These are phyloP conservation scores for Maniola jurtina DNA, from an alignment of 1,140 invertebrate species.

Conservation along the genomic window DNA sequence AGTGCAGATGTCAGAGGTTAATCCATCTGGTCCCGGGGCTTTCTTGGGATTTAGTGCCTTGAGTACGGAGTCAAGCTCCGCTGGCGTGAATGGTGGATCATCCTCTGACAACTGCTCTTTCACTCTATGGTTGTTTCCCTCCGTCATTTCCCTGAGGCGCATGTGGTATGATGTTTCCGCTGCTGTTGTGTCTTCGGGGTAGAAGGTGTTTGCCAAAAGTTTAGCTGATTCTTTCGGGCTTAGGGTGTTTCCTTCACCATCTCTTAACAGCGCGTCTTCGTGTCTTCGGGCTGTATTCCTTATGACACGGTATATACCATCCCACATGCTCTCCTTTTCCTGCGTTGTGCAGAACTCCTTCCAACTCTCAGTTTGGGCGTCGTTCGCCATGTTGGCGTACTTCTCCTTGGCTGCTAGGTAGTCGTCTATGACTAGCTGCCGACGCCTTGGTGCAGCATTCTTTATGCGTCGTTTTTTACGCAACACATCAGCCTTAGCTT, in stretches of 20 bases:
- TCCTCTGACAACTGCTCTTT: background rate
- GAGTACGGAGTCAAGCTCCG: background rate
- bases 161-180: constrained; percentile 17
- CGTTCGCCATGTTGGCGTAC: constrained; percentile 15
- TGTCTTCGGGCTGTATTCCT: constrained; percentile 6
- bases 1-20: constrained; percentile 25
- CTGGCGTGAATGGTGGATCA: constrained; percentile 4
- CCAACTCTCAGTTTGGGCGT: constrained; percentile 27
- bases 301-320: constrained; percentile 23
- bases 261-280: constrained; percentile 23
- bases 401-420: constrained; percentile 16
- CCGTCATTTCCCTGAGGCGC: constrained; percentile 6
- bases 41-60: constrained; percentile 22
- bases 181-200: constrained; percentile 14
- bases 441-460: constrained; percentile 1
- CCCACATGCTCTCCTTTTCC: constrained; percentile 30
- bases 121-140: background rate
- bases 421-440: constrained; percentile 10
- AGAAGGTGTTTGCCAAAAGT: constrained; percentile 31
- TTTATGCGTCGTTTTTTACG: constrained; percentile 13
- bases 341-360: constrained; percentile 34
- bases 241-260: constrained; percentile 1
- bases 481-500: background rate
- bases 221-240: constrained; percentile 17
- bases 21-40: constrained; percentile 24